Evolutionary conservation across 2,888 invertebrate species (phyloP).

Genomic region (Drosophila austrosaltans): DNA sequence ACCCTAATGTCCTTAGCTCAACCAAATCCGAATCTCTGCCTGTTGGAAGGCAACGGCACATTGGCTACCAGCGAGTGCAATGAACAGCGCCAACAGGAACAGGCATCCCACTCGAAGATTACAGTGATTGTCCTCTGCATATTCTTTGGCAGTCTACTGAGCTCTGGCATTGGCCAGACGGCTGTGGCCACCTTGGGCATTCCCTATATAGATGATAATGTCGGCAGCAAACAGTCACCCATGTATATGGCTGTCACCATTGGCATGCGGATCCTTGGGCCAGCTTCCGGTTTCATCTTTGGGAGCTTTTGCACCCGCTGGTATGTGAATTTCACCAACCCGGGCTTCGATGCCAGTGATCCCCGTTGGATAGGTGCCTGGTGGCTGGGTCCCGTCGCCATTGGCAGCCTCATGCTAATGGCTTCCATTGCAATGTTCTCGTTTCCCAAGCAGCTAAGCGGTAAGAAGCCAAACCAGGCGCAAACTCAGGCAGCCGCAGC

Average conservation of each 20-base stretch:
- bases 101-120: constrained; percentile 89
- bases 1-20: constrained; percentile 45
- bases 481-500: constrained; percentile 34
- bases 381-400: constrained; percentile 95
- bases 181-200: constrained; percentile 96
- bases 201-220: constrained; percentile 97
- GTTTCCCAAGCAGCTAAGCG: constrained; percentile 91
- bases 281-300: constrained; percentile 94
- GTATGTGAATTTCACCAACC: constrained; percentile 92
- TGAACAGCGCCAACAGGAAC: constrained; percentile 86
- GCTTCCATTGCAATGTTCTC: constrained; percentile 95
- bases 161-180: constrained; percentile 96
- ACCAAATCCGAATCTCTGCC: constrained; percentile 74
- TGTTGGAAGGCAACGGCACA: constrained; percentile 61
- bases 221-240: constrained; percentile 95
- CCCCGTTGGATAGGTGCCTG: constrained; percentile 98
- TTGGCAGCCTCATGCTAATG: constrained; percentile 91
- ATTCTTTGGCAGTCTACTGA: constrained; percentile 93
- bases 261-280: constrained; percentile 94
- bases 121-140: constrained; percentile 93
- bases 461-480: constrained; percentile 78
- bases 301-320: constrained; percentile 94
- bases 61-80: constrained; percentile 84
- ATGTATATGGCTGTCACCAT: constrained; percentile 97
- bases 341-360: constrained; percentile 90